Evolutionary conservation across 1,140 invertebrate genomes (phyloP).

Genomic region (Archivesica marissinica): DNA sequence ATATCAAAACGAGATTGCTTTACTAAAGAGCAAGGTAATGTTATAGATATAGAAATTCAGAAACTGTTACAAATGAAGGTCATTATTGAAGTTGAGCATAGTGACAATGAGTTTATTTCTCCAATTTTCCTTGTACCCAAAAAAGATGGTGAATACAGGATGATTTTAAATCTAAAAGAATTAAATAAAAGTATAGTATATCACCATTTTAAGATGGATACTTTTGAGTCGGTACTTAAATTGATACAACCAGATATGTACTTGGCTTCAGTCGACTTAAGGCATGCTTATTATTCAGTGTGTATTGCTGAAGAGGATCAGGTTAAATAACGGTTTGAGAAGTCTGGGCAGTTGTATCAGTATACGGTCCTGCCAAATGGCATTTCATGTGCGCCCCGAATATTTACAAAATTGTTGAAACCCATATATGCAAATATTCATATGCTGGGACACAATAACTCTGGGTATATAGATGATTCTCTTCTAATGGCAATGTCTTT

Average conservation of each 20-base stretch:
- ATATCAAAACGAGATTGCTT: neutral
- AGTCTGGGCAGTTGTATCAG: neutral
- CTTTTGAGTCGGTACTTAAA: no score
- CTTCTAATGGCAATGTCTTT: conserved; percentile 26
- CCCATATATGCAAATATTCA: no score
- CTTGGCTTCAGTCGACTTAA: conserved; percentile 63
- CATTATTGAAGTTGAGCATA: no score
- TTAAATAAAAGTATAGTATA: neutral
- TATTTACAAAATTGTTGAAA: conserved; percentile 11
- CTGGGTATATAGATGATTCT: conserved; percentile 60
- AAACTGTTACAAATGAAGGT: no score
- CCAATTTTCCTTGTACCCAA: conserved; percentile 46
- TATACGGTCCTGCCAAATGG: neutral
- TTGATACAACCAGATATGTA: conserved; percentile 1
- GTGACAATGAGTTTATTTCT: conserved; percentile 38
- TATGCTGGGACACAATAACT: conserved; percentile 46
- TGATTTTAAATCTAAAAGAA: conserved; percentile 8
- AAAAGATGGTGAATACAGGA: conserved; percentile 37
- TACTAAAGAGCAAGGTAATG: no score
- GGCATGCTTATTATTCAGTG: conserved; percentile 65
- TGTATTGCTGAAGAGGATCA: conserved; percentile 24
- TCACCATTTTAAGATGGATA: conserved; percentile 42
- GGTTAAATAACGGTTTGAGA: conserved; percentile 33
- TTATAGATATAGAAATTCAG: no score
- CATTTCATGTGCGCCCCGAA: neutral